Base-by-base conservation (phyloP, 2,888 invertebrate species). In the Leucania comma region DNA sequence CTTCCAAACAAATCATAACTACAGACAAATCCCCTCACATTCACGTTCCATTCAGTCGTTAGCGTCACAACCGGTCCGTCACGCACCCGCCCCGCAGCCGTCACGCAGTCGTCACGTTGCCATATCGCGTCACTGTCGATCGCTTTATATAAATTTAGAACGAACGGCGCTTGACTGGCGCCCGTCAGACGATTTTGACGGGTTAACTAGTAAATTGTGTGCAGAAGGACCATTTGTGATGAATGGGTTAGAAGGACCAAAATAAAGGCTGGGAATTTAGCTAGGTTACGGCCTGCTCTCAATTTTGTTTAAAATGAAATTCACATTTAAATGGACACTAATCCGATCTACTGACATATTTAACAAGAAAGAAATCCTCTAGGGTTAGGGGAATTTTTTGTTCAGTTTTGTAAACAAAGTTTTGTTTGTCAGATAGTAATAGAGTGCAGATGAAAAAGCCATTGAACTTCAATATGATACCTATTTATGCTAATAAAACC, bases 61-160 rank as follows among this genome's bases (percentile, higher is more conserved):
- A 73, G 61, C 32, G 72, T 62, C 81, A 74, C 71, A 81, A 68
- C 63, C 74, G 67, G 63, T 75, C 81, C 76, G 53, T 26, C 53
- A 53, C 53, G 10, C 38, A 12, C n/a, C 51, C 62, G 74, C 75
- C 74, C 70, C 62, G 29, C 32, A 53, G 17, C 20, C 57, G 74
- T 75, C 74, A 73, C 72, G 56, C 85, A 87, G 85, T 80, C 84
- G 80, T 89, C 91, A 90, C 91, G 89, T 87, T 85, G 83, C 88
- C 90, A 87, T 93, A 93, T 93, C 93, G 89, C 87, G 88, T 93
- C 93, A 90, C 85, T 91, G 94, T 94, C 94, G 93, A 91, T 93
- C 92, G 88, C 86, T 87, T 81, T 88, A 90, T 92, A 91, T 92
- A 91, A 91, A 92, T 93, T 91, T 91, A 91, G 93, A 91, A 79